Base-by-base conservation (phyloP, 2,888 invertebrate species). In the Geophilus truncorum region DNA sequence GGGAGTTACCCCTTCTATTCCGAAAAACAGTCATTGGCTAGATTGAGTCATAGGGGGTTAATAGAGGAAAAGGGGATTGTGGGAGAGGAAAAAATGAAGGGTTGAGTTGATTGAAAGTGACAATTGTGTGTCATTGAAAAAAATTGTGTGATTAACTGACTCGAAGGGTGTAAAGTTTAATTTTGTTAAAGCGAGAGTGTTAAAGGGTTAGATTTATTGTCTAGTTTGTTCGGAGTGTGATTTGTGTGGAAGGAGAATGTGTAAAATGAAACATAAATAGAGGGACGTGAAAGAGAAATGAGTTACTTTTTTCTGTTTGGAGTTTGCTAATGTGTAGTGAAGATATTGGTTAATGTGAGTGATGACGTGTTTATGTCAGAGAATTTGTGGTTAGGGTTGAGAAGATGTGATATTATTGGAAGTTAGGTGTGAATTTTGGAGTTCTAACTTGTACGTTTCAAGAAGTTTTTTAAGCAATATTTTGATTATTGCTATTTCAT, bases 41-140 rank as follows among this genome's bases (percentile, higher is more conserved):
- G 70, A 70, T 70, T 70, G 70, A 70, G 70, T 70, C 70, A 70
- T 70, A 70, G 70, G 70, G 70, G 70, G 70, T 70, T 70, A 70
- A 70, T 70, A 70, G 70, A 70, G 70, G 70, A 70, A 70, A 51
- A 70, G 70, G 70, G 70, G 70, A 70, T 70, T 70, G 70, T 70
- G 70, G 70, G 70, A 70, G 18, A 70, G 70, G n/a, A 70, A 70
- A 70, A 70, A 70, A 51, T 51, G 15, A 70, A 70, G 70, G 70
- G 70, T 70, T 70, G 70, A 70, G 70, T 70, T 70, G 70, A 70
- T 70, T 70, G 70, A 70, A 70, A 70, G 70, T 70, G 70, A 70
- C 70, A 70, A 70, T 70, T 70, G 70, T 70, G 45, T 45, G 70
- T 70, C 70, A 70, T 70, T 70, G 70, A 28, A 70, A 70, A 70